These are phyloP conservation scores for Cyanistes caeruleus DNA, from an alignment of 2,113 vertebrate genomes.

Conservation along the genomic window DNA sequence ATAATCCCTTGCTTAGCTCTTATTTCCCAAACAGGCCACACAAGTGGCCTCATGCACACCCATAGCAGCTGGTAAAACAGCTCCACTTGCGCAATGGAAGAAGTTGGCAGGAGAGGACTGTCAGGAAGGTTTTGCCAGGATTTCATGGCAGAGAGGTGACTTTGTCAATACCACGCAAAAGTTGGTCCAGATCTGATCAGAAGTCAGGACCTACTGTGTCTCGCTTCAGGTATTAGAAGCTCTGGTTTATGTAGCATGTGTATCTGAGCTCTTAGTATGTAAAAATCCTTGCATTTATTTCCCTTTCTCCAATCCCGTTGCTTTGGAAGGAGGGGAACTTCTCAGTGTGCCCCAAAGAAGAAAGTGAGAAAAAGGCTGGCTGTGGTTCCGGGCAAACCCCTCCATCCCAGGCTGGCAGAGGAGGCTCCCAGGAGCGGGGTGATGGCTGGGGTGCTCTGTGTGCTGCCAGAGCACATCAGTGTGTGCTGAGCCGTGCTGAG, in stretches of 20 bases:
- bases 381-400: not conserved
- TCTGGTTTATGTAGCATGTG: not conserved
- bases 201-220: not conserved
- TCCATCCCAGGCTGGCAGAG: not conserved
- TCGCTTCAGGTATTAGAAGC: not conserved
- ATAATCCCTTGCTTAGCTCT: not conserved
- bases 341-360: rapidly evolving
- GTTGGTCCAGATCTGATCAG: not conserved
- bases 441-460: rapidly evolving
- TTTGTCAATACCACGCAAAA: not conserved
- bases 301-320: not conserved
- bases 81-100: not conserved
- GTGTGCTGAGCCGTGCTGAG: not conserved
- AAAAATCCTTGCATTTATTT: not conserved
- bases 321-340: not conserved
- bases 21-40: slow-evolving; percentile 21
- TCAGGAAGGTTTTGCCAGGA: not conserved
- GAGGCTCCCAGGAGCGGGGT: not conserved
- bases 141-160: not conserved
- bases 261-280: not conserved
- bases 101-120: not conserved
- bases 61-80: slow-evolving; percentile 29
- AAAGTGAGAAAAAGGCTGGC: not conserved
- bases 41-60: slow-evolving; percentile 4
- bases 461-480: rapidly evolving